A percentile compares a stretch with the other conserved stretches of the same genome.
Conservation (phyloP, 1,140 invertebrate genomes). For the Agrypnia vestita region DNA sequence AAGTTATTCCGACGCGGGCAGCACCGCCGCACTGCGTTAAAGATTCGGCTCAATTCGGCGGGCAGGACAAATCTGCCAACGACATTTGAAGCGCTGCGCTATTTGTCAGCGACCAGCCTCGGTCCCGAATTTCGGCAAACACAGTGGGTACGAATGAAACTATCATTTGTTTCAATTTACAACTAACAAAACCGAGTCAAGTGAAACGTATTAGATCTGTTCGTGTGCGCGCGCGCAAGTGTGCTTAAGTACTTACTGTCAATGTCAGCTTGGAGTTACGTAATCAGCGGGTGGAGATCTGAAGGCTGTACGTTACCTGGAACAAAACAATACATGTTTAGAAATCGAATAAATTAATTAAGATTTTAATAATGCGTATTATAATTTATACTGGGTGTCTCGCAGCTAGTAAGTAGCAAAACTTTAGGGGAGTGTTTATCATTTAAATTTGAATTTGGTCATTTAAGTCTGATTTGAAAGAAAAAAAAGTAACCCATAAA, state of each 20-base stretch:
- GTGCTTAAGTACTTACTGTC: background rate
- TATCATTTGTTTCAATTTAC: constrained; percentile 23
- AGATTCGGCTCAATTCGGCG: background rate
- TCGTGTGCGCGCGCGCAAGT: background rate
- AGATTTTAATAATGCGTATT: no score
- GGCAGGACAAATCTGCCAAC: background rate
- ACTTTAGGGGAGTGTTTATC: no score
- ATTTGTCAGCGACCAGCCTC: background rate
- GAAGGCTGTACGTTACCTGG: no score
- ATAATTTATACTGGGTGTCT: no score
- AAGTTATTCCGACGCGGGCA: background rate
- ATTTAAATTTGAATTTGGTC: no score
- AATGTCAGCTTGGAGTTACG: no score
- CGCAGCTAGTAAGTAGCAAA: no score
- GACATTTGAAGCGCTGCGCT: constrained; percentile 11
- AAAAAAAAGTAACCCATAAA: no score
- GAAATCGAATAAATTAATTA: no score
- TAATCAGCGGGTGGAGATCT: no score
- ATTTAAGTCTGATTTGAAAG: no score
- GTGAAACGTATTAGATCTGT: background rate
- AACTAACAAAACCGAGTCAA: constrained; percentile 5
- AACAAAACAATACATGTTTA: no score
- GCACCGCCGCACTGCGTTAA: background rate
- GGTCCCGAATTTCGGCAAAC: background rate
- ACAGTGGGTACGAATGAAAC: background rate